phyloP scores from a whole-genome alignment of 1,140 invertebrate genomes.

The Solenopsis invicta region DNA sequence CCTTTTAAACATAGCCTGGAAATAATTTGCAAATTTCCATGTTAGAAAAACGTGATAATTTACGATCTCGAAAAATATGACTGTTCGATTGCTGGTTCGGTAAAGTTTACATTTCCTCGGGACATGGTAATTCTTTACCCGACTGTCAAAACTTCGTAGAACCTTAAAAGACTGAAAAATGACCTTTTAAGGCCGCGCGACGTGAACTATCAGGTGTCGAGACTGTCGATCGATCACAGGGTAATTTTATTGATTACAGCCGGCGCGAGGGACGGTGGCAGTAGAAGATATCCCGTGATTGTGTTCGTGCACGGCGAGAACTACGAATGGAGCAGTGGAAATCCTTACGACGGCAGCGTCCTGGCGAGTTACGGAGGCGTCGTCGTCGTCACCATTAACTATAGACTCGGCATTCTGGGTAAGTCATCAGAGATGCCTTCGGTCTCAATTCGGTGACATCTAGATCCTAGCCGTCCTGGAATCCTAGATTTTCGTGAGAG shows the following conservation, averaged over 20 bases:
- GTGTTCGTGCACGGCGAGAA: slow-evolving; percentile 98
- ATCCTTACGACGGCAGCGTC: slow-evolving; percentile 97
- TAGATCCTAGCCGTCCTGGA: not conserved
- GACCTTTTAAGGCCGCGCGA: slow-evolving; percentile 65
- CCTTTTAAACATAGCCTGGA: not conserved
- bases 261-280: slow-evolving; percentile 89
- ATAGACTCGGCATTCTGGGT: slow-evolving; percentile 98
- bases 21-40: not conserved
- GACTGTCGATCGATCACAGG: slow-evolving; percentile 75
- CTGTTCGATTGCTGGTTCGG: not conserved
- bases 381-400: slow-evolving; percentile 99
- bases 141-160: slow-evolving; percentile 74
- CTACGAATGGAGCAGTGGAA: slow-evolving; percentile 98
- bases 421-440: slow-evolving; percentile 84
- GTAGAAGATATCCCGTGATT: slow-evolving; percentile 93
- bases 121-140: slow-evolving; percentile 68
- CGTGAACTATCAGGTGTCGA: slow-evolving; percentile 70
- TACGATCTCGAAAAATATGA: not conserved
- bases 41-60: slow-evolving; percentile 1
- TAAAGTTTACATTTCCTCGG: not conserved
- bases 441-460: slow-evolving; percentile 1
- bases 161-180: slow-evolving; percentile 72
- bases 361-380: slow-evolving; percentile 96
- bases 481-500: slow-evolving; percentile 21
- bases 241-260: slow-evolving; percentile 88